These are phyloP conservation scores for Glaucomys volans DNA, from an alignment of 2,113 vertebrate genomes.

Conservation along the genomic window DNA sequence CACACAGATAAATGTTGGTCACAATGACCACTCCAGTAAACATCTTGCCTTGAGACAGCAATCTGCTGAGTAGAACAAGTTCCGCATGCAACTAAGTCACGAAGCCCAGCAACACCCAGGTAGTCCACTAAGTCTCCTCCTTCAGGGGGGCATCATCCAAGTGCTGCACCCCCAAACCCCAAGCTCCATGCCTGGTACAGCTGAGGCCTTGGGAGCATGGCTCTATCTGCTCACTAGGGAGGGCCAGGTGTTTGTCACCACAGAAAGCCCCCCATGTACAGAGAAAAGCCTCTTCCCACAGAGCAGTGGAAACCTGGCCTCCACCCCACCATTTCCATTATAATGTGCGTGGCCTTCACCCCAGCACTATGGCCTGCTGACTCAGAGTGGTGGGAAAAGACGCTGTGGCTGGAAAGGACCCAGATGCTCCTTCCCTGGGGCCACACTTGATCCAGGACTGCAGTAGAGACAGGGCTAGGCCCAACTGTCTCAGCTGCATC, in stretches of 20 bases:
- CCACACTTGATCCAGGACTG: background rate
- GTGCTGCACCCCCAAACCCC: background rate
- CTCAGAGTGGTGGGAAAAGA: background rate
- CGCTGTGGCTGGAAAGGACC: background rate
- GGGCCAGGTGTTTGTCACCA: background rate
- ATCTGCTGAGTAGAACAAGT: background rate
- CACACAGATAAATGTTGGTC: background rate
- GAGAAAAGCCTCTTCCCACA: background rate
- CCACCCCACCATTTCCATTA: background rate
- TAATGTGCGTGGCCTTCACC: background rate
- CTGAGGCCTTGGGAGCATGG: background rate
- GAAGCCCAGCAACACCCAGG: background rate
- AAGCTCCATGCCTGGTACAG: background rate
- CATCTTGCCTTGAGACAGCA: background rate
- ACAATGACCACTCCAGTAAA: background rate
- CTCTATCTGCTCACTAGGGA: background rate
- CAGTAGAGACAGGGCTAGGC: background rate
- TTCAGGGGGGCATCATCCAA: background rate
- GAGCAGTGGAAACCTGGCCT: no score
- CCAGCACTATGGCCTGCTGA: background rate
- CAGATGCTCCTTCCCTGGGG: background rate
- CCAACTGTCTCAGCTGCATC: background rate
- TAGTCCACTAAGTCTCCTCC: background rate
- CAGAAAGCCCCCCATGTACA: background rate
- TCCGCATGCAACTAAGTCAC: background rate